Conservation (phyloP, 2,888 invertebrate genomes). For the Agonum fuliginosum region DNA sequence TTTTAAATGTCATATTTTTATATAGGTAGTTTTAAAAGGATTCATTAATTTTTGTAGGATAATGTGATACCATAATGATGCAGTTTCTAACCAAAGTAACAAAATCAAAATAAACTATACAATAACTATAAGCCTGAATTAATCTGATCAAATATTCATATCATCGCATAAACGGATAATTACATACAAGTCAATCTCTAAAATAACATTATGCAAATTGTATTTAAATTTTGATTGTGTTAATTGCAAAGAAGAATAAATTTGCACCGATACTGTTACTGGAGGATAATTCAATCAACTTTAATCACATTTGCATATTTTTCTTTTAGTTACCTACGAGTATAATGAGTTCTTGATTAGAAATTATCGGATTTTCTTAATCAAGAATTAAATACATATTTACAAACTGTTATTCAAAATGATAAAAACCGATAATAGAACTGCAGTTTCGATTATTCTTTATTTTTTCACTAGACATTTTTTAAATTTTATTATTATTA, state of each 20-base stretch:
- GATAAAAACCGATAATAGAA: no score
- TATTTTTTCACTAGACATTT: no score
- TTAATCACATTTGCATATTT: slow-evolving; percentile 12
- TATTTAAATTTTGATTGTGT: background rate
- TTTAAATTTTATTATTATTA: no score
- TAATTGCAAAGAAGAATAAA: slow-evolving; percentile 23
- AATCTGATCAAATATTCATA: slow-evolving; percentile 4
- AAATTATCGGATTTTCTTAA: no score
- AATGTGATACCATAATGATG: no score
- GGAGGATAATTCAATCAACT: slow-evolving; percentile 1
- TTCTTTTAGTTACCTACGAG: no score
- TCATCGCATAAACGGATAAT: background rate
- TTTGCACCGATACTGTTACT: background rate
- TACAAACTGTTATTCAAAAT: background rate
- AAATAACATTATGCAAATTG: slow-evolving; percentile 14
- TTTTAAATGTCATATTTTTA: background rate
- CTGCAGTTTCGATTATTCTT: no score
- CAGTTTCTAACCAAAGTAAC: no score
- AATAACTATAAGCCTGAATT: background rate
- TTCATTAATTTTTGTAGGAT: no score
- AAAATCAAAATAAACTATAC: no score
- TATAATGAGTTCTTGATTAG: no score
- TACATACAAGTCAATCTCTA: background rate
- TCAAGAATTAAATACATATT: background rate
- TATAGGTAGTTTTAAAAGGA: no score